phyloP scores from a whole-genome alignment of 2,113 vertebrate genomes.

The Syngnathoides biaculeatus region DNA sequence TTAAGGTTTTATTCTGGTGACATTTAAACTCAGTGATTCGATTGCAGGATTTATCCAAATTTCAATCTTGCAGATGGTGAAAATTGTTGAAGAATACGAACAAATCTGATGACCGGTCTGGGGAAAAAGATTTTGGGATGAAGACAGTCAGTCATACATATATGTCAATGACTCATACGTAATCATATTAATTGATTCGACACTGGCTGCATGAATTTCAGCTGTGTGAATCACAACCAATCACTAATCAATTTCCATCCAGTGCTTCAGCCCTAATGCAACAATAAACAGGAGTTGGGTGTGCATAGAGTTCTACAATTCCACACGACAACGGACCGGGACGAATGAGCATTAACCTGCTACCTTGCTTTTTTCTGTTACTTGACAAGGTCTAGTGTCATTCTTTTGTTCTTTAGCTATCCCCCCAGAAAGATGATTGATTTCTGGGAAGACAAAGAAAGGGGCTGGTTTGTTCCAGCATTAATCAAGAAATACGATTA shows the following conservation, averaged over 20 bases:
- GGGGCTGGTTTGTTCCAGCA: slow-evolving; percentile 3
- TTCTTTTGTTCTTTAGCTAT: background rate
- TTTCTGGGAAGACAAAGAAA: slow-evolving; percentile 5
- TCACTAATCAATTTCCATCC: background rate
- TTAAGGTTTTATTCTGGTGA: background rate
- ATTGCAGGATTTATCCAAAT: background rate
- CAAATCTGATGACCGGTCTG: background rate
- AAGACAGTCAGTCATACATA: background rate
- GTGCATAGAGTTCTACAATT: background rate
- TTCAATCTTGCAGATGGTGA: background rate
- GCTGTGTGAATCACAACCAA: too few species aligned
- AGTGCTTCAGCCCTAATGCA: background rate
- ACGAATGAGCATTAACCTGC: background rate
- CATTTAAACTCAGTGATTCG: background rate
- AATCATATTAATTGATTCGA: background rate
- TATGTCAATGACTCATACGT: background rate
- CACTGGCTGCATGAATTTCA: background rate
- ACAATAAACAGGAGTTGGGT: background rate
- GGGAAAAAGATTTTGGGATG: background rate
- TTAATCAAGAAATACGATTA: slow-evolving; percentile 10
- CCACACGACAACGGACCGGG: background rate
- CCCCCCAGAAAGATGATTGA: background rate
- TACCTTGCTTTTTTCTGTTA: background rate
- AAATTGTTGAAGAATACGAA: background rate
- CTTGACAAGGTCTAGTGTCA: slow-evolving; percentile 1